Base-by-base conservation (phyloP, 2,797 vertebrate genomes). In the Peromyscus nudipes region DNA sequence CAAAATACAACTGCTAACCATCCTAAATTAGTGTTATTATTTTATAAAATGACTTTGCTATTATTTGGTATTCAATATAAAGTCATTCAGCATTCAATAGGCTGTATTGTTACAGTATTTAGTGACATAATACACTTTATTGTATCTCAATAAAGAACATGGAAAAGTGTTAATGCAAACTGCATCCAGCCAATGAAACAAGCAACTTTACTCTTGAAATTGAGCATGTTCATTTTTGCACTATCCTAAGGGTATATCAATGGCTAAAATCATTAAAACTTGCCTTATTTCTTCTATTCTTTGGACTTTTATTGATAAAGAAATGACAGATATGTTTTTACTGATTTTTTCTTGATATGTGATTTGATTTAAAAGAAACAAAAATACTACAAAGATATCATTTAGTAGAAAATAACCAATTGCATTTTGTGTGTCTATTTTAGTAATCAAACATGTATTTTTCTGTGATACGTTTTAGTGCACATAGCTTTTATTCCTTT, bases 401-500 rank as follows among this genome's bases (percentile, higher is more conserved):
- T n/a, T 76, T 29, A 86, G 17, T 73, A 67, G 37, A 90, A 95
- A 90, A 52, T 79, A 87, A 91, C 34, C 4, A 49, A 57, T 23
- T 86, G 12, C 40, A 71, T 13, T 13, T 77, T 25, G 4, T 82
- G 8, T 76, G 34, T 46, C 80, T 16, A 79, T 79, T 86, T 89
- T 82, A 55, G 21, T 55, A 77, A 73, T 0, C 12, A 12, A 87
- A 55, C 31, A 2, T 0, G 90, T 49, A 43, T 65, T 92, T 65
- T 92, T 62, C 43, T 87, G 85, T 52, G 12, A 73, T 77, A 92
- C 55, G 64, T 96, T 75, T 89, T 81, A 57, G 34, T 27, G 14
- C 29, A 31, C 12, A 69, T 81, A 46, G 7, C 31, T 84, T 94
- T 19, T 69, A n/a, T 23, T 37, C 4, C 69, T 91, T 83, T 95